Base-by-base conservation (phyloP, 2,797 vertebrate species). In the Tiaroga cobitis region DNA sequence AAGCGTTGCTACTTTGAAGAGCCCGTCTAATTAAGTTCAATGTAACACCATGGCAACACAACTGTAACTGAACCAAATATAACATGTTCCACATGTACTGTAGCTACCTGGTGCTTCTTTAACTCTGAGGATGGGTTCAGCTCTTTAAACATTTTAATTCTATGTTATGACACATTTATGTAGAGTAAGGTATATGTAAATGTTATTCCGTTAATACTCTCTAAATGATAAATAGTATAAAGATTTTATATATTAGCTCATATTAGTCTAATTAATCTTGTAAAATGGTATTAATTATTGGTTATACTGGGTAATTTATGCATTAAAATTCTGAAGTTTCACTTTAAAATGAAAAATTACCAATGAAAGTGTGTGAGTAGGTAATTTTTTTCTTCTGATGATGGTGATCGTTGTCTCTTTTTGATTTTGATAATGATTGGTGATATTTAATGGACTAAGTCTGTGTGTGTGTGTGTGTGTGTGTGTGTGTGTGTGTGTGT, bases 341-440 rank as follows among this genome's bases (percentile, higher is more conserved):
- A 46, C 37, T 79, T 69, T 63, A 16, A 80, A 85, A 51, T 85
- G 68, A 80, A 61, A 26, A 74, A 73, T 24, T 43, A 21, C 49
- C 49, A 41, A 10, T 54, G 5, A 56, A 68, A 54, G n/a, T 69
- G n/a, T 84, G 1, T 4, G 18, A 49, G 46, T 59, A 69, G 4
- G 49, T 41, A 10, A 0, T 7, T 56, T n/a, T 19, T 69, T 19
- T 84, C 4, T 70, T 78, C 15, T 77, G 21, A 84, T 34, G 26
- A 46, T 74, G 56, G 19, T n/a, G 26, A 37, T 80, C 29, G 29
- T 80, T 72, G 51, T 26, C 51, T 59, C 24, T 59, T 56, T 29
- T 61, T 6, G 37, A 63, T 32, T 61, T 46, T 79, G 65, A 46
- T 79, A 51, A 59, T 70, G 51, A 54, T 49, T 34, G 67, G 24